Percentiles rank a stretch among this genome's conserved stretches.
Conservation (phyloP, 64 coral and sea anemone species). For the Acropora yongei region DNA sequence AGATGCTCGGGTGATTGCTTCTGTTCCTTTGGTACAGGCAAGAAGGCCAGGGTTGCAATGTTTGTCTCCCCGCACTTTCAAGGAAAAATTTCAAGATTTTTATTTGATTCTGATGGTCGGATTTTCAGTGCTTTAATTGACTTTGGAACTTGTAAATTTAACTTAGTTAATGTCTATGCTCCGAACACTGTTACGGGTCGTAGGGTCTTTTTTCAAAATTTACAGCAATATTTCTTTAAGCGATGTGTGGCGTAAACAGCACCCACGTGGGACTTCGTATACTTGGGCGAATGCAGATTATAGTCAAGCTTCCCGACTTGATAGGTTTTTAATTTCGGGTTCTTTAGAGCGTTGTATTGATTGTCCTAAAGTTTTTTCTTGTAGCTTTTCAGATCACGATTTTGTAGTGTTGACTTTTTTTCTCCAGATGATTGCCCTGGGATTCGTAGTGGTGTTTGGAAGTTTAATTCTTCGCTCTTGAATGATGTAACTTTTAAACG, state of each 20-base stretch:
- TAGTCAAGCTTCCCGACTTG: background rate
- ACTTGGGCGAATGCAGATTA: background rate
- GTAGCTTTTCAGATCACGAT: slow-evolving; percentile 32
- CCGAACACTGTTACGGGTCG: background rate
- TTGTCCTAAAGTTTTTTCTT: background rate
- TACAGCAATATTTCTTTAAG: background rate
- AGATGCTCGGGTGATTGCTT: background rate
- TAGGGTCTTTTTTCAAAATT: background rate
- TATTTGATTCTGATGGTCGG: background rate
- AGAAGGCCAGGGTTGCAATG: background rate
- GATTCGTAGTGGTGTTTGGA: slow-evolving; percentile 17
- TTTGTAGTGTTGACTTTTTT: background rate
- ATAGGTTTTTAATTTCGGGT: background rate
- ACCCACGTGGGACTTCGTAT: background rate
- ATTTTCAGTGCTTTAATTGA: no score
- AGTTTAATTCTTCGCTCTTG: slow-evolving; percentile 24
- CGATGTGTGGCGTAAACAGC: slow-evolving; percentile 5
- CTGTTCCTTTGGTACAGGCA: background rate
- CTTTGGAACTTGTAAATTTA: no score
- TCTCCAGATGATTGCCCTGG: background rate
- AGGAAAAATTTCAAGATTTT: background rate
- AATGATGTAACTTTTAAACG: background rate
- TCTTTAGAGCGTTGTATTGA: background rate
- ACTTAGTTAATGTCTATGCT: no score
- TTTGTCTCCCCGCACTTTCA: background rate